These are phyloP conservation scores for Drosophila suboccidentalis DNA, from an alignment of 2,888 invertebrate species.

Conservation along the genomic window DNA sequence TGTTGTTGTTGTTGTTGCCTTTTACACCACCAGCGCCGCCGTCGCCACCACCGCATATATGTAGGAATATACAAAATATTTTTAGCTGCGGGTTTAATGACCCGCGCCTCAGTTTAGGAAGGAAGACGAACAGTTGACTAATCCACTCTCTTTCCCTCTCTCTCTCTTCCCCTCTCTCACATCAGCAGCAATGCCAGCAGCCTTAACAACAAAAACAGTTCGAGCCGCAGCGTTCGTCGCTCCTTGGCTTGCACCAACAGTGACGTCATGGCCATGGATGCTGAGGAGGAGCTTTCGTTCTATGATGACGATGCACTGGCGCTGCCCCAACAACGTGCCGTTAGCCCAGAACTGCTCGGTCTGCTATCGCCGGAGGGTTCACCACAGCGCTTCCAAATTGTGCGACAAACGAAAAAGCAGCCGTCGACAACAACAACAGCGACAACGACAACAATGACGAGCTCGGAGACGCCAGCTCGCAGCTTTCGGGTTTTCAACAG, in stretches of 20 bases:
- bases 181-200: slow-evolving; percentile 50
- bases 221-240: slow-evolving; percentile 59
- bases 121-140: slow-evolving; percentile 60
- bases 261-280: slow-evolving; percentile 77
- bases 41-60: slow-evolving; percentile 43
- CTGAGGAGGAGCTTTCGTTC: slow-evolving; percentile 84
- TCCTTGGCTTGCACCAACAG: slow-evolving; percentile 43
- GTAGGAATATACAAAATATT: slow-evolving; percentile 43
- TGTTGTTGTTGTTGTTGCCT: slow-evolving; percentile 42
- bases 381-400: slow-evolving; percentile 83
- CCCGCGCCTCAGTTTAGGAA: slow-evolving; percentile 57
- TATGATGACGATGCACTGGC: slow-evolving; percentile 78
- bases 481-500: slow-evolving; percentile 86
- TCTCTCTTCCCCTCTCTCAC: slow-evolving; percentile 16
- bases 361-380: slow-evolving; percentile 84
- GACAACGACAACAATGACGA: slow-evolving; percentile 13
- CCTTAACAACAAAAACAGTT: slow-evolving; percentile 52
- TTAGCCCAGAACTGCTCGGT: slow-evolving; percentile 78
- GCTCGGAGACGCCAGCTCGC: slow-evolving; percentile 73
- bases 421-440: slow-evolving; percentile 24
- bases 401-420: slow-evolving; percentile 65
- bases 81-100: slow-evolving; percentile 77
- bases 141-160: slow-evolving; percentile 49
- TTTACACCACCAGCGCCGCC: slow-evolving; percentile 57
- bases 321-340: slow-evolving; percentile 56